These are phyloP conservation scores for Gulo gulo DNA, from an alignment of 2,113 vertebrate genomes.

Conservation along the genomic window DNA sequence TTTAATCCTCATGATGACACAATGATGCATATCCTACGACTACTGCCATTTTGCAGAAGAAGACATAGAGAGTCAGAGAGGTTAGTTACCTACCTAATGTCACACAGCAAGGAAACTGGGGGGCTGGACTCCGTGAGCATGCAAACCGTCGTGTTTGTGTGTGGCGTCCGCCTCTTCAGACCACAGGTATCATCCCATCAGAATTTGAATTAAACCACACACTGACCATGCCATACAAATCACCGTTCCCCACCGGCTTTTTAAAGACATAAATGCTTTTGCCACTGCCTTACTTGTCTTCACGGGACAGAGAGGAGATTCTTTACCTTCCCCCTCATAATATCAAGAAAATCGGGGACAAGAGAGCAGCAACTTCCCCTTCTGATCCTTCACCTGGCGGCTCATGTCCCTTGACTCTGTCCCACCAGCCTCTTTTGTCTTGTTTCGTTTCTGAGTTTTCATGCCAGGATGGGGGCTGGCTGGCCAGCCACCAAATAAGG, in stretches of 20 bases:
- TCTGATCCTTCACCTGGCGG: not conserved
- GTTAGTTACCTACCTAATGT: not conserved
- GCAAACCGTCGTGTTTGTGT: not conserved
- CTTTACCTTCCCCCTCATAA: not conserved
- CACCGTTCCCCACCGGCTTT: not conserved
- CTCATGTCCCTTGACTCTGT: not conserved
- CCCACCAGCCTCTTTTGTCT: not conserved
- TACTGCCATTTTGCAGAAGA: not conserved
- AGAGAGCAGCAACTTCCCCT: not conserved
- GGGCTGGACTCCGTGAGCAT: not conserved
- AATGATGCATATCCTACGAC: not conserved
- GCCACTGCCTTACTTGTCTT: not conserved
- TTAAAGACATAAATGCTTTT: not conserved
- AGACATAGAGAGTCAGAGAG: not conserved
- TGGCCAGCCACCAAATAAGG: slow-evolving; percentile 42
- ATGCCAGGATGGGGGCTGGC: not conserved
- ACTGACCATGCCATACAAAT: not conserved
- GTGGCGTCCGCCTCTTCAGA: not conserved
- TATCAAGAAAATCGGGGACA: not conserved
- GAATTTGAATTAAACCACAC: not conserved
- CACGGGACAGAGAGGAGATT: not conserved
- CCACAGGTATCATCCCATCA: not conserved
- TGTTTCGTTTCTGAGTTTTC: not conserved
- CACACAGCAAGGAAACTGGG: not conserved
- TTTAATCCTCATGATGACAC: not conserved